phyloP scores from a whole-genome alignment of 2,113 vertebrate species.

The Nothocercus nigrocapillus region DNA sequence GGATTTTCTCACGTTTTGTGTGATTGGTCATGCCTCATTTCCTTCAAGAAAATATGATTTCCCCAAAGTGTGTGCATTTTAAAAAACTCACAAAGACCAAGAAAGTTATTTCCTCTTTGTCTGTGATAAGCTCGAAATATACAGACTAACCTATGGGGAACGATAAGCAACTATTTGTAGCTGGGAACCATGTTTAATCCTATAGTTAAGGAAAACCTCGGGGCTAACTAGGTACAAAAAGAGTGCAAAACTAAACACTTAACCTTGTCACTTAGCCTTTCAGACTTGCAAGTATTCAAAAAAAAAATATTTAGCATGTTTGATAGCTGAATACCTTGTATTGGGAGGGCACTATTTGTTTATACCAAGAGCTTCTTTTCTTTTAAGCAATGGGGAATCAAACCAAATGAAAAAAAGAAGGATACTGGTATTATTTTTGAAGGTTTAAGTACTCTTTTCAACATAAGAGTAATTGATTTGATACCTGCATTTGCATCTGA shows the following conservation, averaged over 20 bases:
- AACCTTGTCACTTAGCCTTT: conserved; percentile 74
- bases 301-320: conserved; percentile 35
- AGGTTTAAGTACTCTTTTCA: background rate
- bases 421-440: background rate
- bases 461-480: background rate
- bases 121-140: conserved; percentile 76
- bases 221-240: conserved; percentile 58
- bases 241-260: conserved; percentile 68
- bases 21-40: conserved; percentile 92
- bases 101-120: conserved; percentile 81
- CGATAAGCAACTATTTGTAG: conserved; percentile 65
- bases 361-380: background rate
- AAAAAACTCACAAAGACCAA: conserved; percentile 73
- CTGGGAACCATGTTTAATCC: conserved; percentile 78
- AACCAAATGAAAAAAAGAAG: background rate
- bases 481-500: background rate
- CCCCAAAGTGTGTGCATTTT: conserved; percentile 75
- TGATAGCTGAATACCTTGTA: background rate
- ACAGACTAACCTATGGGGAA: conserved; percentile 68
- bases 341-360: background rate
- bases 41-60: conserved; percentile 85
- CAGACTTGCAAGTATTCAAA: conserved; percentile 54
- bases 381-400: background rate
- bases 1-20: conserved; percentile 85
- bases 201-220: conserved; percentile 70